phyloP scores from a whole-genome alignment of 2,888 invertebrate species.

The Encarsia formosa region DNA sequence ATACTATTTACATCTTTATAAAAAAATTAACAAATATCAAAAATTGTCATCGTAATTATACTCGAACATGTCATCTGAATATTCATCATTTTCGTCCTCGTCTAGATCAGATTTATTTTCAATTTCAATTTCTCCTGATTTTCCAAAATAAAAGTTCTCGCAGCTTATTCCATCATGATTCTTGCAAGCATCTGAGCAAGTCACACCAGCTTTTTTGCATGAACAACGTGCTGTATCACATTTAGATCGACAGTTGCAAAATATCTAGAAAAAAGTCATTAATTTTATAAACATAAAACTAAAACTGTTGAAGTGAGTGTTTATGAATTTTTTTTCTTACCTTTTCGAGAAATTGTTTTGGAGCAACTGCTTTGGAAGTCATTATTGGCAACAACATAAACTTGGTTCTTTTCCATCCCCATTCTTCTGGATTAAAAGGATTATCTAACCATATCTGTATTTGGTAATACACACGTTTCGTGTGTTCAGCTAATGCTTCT shows the following conservation, averaged over 20 bases:
- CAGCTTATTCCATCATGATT: neutral
- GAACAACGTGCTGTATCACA: neutral
- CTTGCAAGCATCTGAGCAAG: neutral
- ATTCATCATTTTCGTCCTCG: too few species aligned
- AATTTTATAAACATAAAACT: too few species aligned
- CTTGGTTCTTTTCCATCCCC: conserved; percentile 12
- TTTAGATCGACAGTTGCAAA: neutral
- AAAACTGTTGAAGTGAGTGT: too few species aligned
- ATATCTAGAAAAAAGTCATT: neutral
- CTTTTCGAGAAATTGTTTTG: conserved; percentile 9
- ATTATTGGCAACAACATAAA: conserved; percentile 24
- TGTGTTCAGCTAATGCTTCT: neutral
- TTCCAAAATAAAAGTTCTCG: too few species aligned
- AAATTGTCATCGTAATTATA: too few species aligned
- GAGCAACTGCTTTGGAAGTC: conserved; percentile 15
- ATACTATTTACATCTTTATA: too few species aligned
- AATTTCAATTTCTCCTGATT: too few species aligned
- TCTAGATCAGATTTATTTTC: too few species aligned
- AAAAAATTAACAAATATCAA: too few species aligned
- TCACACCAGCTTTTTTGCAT: conserved; percentile 1
- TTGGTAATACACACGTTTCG: conserved; percentile 4
- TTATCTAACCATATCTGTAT: conserved; percentile 9
- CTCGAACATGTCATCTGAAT: too few species aligned
- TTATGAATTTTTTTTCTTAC: conserved; percentile 3
- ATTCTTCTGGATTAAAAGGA: neutral